These are phyloP conservation scores for Lonchura striata DNA, from an alignment of 2,113 vertebrate species.

Conservation along the genomic window DNA sequence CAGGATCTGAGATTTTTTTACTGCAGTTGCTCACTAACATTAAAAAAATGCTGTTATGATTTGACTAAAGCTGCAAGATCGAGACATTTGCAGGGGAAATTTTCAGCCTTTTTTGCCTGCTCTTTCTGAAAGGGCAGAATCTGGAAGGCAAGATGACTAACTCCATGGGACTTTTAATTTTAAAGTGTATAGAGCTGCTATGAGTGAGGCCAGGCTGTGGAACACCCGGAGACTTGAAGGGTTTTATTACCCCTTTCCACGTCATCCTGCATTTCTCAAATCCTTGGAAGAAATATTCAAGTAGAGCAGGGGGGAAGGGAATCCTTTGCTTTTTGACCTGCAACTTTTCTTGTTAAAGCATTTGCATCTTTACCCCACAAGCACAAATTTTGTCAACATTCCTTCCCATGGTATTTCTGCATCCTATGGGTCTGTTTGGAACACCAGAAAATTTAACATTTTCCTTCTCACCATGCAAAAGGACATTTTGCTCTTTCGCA, in stretches of 20 bases:
- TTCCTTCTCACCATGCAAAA: background rate
- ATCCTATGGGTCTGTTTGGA: background rate
- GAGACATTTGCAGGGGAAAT: background rate
- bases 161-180: constrained; percentile 56
- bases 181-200: constrained; percentile 1
- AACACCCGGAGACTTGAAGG: background rate
- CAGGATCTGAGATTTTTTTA: background rate
- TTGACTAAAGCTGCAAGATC: background rate
- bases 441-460: background rate
- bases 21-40: background rate
- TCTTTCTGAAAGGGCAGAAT: background rate
- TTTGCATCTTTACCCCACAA: background rate
- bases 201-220: constrained; percentile 7
- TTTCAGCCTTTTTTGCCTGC: background rate
- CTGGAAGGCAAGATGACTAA: background rate
- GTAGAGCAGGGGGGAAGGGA: constrained; percentile 37
- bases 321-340: constrained; percentile 21
- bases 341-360: background rate
- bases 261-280: constrained; percentile 51
- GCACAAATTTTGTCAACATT: background rate
- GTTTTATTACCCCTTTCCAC: constrained; percentile 64
- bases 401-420: background rate
- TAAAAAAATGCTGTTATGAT: background rate
- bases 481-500: background rate
- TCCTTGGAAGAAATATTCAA: constrained; percentile 38